Conservation (phyloP, 2,113 vertebrate genomes). For the Columba janthina region DNA sequence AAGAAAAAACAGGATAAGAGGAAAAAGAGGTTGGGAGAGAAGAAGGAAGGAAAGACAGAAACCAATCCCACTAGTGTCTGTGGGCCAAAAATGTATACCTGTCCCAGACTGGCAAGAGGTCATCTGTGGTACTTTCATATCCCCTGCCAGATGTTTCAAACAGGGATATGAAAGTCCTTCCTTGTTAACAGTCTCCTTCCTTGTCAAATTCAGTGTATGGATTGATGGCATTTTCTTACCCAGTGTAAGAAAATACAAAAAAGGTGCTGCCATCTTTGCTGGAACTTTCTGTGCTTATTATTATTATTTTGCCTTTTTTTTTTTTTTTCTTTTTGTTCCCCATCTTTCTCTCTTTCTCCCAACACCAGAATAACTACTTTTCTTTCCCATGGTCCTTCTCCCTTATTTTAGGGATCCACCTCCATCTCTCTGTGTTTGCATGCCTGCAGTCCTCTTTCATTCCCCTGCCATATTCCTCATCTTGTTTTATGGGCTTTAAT, state of each 20-base stretch:
- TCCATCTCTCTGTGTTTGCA: not conserved
- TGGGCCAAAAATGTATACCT: not conserved
- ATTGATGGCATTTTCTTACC: not conserved
- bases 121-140: not conserved
- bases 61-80: not conserved
- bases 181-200: not conserved
- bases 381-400: not conserved
- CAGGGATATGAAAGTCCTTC: not conserved
- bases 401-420: not conserved
- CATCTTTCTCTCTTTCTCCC: not conserved
- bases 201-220: not conserved
- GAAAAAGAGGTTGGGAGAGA: not conserved
- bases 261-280: not conserved
- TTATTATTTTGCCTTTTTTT: not conserved
- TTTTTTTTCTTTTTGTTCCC: not conserved
- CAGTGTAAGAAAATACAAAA: not conserved
- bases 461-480: not conserved
- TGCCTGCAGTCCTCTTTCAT: not conserved
- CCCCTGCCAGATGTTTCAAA: not conserved
- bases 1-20: not conserved
- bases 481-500: not conserved
- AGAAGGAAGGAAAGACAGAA: not conserved
- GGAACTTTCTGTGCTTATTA: not conserved
- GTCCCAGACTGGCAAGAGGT: not conserved
- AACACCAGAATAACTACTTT: not conserved